Evolutionary conservation across 2,797 vertebrate genomes (phyloP).

Genomic region (Emydoidea blandingii): DNA sequence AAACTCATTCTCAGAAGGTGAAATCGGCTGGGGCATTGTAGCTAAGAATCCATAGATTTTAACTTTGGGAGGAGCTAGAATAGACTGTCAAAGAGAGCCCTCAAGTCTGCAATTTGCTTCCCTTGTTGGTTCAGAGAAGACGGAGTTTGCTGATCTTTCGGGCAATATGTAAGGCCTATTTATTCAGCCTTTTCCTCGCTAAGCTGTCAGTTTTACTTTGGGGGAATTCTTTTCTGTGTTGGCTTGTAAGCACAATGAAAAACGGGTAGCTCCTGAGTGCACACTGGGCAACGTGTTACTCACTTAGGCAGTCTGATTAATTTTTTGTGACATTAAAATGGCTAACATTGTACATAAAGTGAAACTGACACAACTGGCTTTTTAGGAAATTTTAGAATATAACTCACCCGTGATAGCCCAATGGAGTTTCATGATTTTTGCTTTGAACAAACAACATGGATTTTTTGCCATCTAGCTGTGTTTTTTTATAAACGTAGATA

Average conservation of each 20-base stretch:
- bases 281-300: conserved; percentile 10
- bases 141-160: conserved; percentile 52
- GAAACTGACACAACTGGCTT: conserved; percentile 29
- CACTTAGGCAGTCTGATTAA: background rate
- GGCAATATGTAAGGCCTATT: background rate
- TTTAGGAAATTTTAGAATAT: conserved; percentile 50
- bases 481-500: background rate
- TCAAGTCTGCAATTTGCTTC: conserved; percentile 58
- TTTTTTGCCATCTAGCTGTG: background rate
- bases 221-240: conserved; percentile 13
- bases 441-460: background rate
- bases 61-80: conserved; percentile 18
- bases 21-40: background rate
- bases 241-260: conserved; percentile 30
- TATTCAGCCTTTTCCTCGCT: conserved; percentile 53
- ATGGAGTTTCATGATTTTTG: conserved; percentile 51
- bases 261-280: conserved; percentile 35
- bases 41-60: background rate
- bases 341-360: conserved; percentile 11
- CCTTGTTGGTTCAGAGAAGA: conserved; percentile 33
- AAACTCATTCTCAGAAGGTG: background rate
- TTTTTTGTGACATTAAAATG: conserved; percentile 57
- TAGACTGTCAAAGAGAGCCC: conserved; percentile 38
- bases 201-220: conserved; percentile 58
- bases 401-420: conserved; percentile 43